Conservation (phyloP, 2,113 vertebrate genomes). For the Bombycilla garrulus region DNA sequence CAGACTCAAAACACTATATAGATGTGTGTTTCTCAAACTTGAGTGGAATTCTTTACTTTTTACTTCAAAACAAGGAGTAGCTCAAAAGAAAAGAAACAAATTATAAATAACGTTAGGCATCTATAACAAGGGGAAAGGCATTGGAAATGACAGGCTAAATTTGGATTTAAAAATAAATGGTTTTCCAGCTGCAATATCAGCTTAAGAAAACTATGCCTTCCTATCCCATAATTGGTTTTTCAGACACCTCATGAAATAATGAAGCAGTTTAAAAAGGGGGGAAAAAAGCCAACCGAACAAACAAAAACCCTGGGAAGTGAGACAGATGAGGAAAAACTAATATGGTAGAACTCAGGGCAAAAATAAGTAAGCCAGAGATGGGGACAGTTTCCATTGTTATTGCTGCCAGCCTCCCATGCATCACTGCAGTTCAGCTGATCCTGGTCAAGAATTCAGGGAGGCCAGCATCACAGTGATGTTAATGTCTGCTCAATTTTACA, state of each 20-base stretch:
- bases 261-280: background rate
- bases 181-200: background rate
- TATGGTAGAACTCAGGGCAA: background rate
- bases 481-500: background rate
- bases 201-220: background rate
- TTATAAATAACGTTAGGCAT: too few species aligned
- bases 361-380: background rate
- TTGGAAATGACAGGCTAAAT: background rate
- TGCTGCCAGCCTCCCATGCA: rapidly evolving
- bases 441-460: rapidly evolving
- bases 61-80: background rate
- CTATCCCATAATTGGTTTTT: background rate
- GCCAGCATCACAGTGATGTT: rapidly evolving
- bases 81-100: too few species aligned
- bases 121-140: background rate
- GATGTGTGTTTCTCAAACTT: background rate
- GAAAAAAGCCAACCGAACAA: too few species aligned
- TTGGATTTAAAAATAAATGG: background rate
- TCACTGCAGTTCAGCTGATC: background rate
- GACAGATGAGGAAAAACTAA: background rate
- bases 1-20: background rate
- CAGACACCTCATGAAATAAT: background rate
- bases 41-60: background rate
- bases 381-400: background rate
- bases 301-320: background rate